Evolutionary conservation across 2,797 vertebrate species (phyloP), one percentile per base, ranked within the genome.

Genomic region (Urophycis tenuis): DNA sequence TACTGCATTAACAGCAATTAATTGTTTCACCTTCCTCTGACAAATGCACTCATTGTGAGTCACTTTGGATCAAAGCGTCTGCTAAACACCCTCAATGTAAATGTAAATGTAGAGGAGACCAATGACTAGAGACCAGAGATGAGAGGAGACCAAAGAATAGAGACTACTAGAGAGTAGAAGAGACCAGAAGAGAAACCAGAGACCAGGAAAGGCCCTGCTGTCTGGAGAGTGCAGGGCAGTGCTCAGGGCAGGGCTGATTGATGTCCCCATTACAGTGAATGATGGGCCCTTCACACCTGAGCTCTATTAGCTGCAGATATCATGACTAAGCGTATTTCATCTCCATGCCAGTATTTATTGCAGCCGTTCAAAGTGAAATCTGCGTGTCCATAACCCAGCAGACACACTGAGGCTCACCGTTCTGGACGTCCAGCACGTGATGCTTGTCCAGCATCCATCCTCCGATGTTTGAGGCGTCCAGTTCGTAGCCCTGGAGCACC

Each of bases 401-500:
- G 84, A 83, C 29, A 29, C 64, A 76, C 8, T 6, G 7, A 3
- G 29, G 34, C 94, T 93, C 92, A 97, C 98, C 96, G 1, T 96
- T 98, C 88, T 97, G 96, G 67, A 98, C 91, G 79, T 99, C 98
- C 89, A 99, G 32, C 1, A 97, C 89, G 67, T 99, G 97, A 83
- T 99, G 98, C 64, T 97, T 99, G 87, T 98, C 95, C 79, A 99
- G 35, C 0, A 94, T 97, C 97, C 98, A 99, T 2, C 96, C 95
- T 36, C 97, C 98, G 95, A 99, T 96, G 89, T 94, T 96, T 81
- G 97, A 96, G 1, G 97, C 95, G 73, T 99, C 97, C 81, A 99
- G 85, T 75, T 99, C 97, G 35, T 97, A 98, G 78, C 97, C 98
- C 88, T 99, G 98, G 73, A 99, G 80, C 86, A 94, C 75, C 0